A percentile compares a stretch with the other conserved stretches of the same genome.
phyloP scores from a whole-genome alignment of 2,113 vertebrate species.

The Eulemur rufifrons region DNA sequence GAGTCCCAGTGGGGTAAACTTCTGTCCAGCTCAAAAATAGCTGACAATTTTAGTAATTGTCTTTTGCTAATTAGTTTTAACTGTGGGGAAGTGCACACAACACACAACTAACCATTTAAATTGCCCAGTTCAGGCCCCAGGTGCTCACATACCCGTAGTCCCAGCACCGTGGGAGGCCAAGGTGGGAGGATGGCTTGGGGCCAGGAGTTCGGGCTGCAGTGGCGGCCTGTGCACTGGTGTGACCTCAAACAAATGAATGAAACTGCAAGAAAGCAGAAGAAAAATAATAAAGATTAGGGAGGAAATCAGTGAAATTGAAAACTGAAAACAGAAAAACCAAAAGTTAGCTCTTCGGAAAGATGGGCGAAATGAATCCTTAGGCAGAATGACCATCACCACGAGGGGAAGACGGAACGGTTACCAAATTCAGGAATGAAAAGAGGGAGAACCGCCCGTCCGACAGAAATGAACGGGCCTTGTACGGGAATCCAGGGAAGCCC shows the following conservation, averaged over 20 bases:
- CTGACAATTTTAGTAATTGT: not conserved
- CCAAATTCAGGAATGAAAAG: no score
- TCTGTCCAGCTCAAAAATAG: not conserved
- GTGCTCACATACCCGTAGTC: rapidly evolving
- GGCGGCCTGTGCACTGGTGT: no score
- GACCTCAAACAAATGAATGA: not conserved
- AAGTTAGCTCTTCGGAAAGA: not conserved
- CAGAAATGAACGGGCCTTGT: not conserved
- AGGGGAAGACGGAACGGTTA: not conserved
- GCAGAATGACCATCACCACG: no score
- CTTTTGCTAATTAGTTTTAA: not conserved
- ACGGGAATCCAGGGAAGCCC: not conserved
- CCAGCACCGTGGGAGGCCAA: not conserved
- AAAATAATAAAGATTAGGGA: not conserved
- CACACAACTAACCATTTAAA: not conserved
- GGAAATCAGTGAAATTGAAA: not conserved
- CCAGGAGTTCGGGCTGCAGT: rapidly evolving
- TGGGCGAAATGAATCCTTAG: not conserved
- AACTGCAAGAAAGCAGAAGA: not conserved
- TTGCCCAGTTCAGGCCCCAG: not conserved
- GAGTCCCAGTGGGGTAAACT: not conserved
- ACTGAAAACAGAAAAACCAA: not conserved
- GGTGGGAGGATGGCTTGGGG: not conserved
- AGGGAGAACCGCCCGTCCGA: not conserved
- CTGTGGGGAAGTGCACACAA: not conserved